A percentile compares a stretch with the other conserved stretches of the same genome.
These are phyloP conservation scores for Myiagra hebetior DNA, from an alignment of 2,113 vertebrate genomes.

Conservation along the genomic window DNA sequence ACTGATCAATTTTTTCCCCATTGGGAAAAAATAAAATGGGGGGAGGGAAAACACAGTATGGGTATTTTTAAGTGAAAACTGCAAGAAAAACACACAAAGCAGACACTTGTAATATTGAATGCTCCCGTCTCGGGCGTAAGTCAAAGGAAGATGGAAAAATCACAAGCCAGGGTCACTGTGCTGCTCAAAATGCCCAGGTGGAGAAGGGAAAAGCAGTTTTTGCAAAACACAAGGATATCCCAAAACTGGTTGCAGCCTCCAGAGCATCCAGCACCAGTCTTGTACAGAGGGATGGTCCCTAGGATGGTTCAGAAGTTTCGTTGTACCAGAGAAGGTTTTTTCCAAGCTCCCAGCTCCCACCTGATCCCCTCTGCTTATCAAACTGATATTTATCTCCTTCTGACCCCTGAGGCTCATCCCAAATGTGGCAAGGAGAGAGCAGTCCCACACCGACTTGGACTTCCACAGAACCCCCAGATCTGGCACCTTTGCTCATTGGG, in stretches of 20 bases:
- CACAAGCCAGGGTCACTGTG: accelerated
- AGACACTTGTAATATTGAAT: neutral
- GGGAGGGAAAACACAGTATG: neutral
- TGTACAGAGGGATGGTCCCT: neutral
- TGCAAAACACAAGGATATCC: neutral
- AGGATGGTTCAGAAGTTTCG: accelerated
- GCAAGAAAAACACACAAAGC: neutral
- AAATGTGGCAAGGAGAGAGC: accelerated
- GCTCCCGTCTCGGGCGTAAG: accelerated
- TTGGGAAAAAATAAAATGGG: neutral
- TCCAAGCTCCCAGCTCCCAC: neutral
- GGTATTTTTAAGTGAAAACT: neutral
- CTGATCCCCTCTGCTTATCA: neutral
- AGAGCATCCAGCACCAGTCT: neutral
- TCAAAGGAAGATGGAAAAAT: neutral
- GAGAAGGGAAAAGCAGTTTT: neutral
- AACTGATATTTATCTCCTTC: neutral
- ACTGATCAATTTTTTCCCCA: neutral
- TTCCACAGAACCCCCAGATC: neutral
- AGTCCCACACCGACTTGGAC: neutral
- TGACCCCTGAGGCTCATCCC: accelerated
- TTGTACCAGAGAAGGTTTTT: neutral
- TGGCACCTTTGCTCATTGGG: neutral
- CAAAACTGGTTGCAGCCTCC: neutral
- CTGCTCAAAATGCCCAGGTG: accelerated